A percentile compares a stretch with the other conserved stretches of the same genome.
These are phyloP conservation scores for Lepidocolaptes lacrymiger DNA, from an alignment of 2,797 vertebrate genomes.

Conservation along the genomic window DNA sequence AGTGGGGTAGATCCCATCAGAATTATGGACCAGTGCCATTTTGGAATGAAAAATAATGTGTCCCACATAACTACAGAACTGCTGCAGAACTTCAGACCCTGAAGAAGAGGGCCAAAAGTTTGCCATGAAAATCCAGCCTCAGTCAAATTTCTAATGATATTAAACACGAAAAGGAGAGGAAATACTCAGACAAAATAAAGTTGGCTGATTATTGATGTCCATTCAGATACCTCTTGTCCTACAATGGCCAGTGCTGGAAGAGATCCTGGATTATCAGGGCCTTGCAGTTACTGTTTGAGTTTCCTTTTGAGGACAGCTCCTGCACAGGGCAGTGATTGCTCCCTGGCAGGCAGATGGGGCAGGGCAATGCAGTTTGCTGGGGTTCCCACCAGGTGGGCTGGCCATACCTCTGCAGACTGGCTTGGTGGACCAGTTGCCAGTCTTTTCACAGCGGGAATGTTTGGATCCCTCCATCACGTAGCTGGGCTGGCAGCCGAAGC, in stretches of 20 bases:
- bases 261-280: not conserved
- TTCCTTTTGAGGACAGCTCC: not conserved
- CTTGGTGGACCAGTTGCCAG: constrained; percentile 84
- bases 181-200: not conserved
- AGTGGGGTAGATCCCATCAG: not conserved
- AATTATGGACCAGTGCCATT: not conserved
- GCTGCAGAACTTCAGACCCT: not conserved
- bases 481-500: constrained; percentile 81
- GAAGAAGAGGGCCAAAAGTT: not conserved
- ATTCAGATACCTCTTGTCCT: not conserved
- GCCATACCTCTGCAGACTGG: constrained; percentile 85
- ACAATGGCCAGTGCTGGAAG: not conserved
- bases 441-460: constrained; percentile 81
- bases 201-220: not conserved
- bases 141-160: not conserved
- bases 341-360: not conserved
- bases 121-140: not conserved
- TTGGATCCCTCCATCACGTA: constrained; percentile 81
- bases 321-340: not conserved
- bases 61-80: not conserved
- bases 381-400: not conserved
- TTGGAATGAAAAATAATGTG: not conserved
- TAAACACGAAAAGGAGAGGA: not conserved
- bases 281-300: not conserved
- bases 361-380: not conserved